Conservation (phyloP, 2,888 invertebrate species). For the Ametastegia equiseti region DNA sequence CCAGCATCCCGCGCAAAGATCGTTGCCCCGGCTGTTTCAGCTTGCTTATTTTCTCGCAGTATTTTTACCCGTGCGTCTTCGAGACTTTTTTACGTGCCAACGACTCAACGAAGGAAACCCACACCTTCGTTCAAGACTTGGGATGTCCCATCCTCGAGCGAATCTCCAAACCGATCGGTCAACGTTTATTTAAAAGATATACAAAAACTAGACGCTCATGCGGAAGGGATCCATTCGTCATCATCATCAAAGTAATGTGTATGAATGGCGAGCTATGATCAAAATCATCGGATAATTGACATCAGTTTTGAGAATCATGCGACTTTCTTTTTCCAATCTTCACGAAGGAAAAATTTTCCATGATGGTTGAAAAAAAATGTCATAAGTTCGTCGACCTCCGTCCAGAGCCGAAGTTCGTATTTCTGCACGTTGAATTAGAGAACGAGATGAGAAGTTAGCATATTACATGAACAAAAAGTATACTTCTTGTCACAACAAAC, state of each 20-base stretch:
- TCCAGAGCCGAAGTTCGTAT: constrained; percentile 12
- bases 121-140: constrained; percentile 1
- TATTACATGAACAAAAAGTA: constrained; percentile 20
- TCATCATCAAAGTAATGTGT: neutral
- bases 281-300: neutral
- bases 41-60: constrained; percentile 64
- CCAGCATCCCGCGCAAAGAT: constrained; percentile 50
- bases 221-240: neutral
- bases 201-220: neutral
- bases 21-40: constrained; percentile 54
- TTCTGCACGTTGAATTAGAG: constrained; percentile 5
- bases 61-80: constrained; percentile 61
- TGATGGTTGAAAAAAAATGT: neutral
- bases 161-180: constrained; percentile 4
- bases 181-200: neutral
- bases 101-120: constrained; percentile 28
- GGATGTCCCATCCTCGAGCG: constrained; percentile 3
- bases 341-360: constrained; percentile 20
- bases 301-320: neutral
- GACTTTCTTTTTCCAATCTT: neutral
- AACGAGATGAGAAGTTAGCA: neutral
- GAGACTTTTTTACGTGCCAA: constrained; percentile 36
- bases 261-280: neutral
- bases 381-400: constrained; percentile 26
- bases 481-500: constrained; percentile 28